Evolutionary conservation across 2,888 invertebrate genomes (phyloP).

Genomic region (Myathropa florea): DNA sequence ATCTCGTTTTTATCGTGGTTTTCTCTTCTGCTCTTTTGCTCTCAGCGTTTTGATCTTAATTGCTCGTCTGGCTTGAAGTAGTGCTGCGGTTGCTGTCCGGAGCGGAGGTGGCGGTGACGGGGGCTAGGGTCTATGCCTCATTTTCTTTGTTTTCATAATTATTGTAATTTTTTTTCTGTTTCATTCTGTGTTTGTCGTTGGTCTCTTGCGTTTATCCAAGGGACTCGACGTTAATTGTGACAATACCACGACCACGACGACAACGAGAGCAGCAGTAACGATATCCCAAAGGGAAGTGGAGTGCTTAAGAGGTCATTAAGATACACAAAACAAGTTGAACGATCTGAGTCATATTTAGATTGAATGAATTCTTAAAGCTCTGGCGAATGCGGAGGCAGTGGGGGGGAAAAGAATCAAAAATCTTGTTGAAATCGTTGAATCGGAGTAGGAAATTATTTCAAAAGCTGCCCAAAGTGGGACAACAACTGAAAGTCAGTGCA

Average conservation of each 20-base stretch:
- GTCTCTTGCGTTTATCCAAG: conserved; percentile 35
- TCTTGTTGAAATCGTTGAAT: no score
- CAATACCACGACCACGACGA: conserved; percentile 36
- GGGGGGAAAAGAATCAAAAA: neutral
- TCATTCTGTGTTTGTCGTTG: neutral
- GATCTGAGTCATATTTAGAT: conserved; percentile 54
- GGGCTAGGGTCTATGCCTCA: conserved; percentile 1
- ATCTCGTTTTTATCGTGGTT: conserved; percentile 30
- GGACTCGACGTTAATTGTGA: conserved; percentile 50
- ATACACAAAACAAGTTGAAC: conserved; percentile 60
- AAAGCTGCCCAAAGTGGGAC: conserved; percentile 12
- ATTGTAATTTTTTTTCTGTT: conserved; percentile 24
- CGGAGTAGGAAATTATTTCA: conserved; percentile 22
- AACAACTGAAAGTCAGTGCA: neutral
- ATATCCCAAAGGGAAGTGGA: conserved; percentile 62
- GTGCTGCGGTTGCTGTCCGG: neutral
- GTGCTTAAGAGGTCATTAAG: conserved; percentile 65
- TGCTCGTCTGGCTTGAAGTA: conserved; percentile 27
- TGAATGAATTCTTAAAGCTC: conserved; percentile 17
- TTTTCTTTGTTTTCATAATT: conserved; percentile 40
- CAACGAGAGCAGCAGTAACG: neutral
- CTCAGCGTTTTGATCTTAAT: conserved; percentile 34
- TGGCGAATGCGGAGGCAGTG: neutral
- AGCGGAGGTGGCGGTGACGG: neutral
- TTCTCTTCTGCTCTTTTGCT: conserved; percentile 15